Percentiles rank a stretch among this genome's conserved stretches.
Conservation (phyloP, 2,797 vertebrate genomes). For the Lophotriccus pileatus region DNA sequence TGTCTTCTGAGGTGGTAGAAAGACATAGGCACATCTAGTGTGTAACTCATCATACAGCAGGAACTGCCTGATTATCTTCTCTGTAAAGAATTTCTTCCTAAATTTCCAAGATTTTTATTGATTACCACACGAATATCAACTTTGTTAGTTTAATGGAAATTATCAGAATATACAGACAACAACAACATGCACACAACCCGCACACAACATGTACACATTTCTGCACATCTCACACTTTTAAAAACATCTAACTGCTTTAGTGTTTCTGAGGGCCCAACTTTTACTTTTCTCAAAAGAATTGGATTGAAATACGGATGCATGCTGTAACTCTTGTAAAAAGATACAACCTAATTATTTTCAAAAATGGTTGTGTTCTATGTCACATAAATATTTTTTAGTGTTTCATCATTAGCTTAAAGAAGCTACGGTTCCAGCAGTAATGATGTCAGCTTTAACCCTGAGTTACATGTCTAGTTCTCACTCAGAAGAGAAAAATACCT, state of each 20-base stretch:
- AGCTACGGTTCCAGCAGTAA: not conserved
- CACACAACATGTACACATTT: not conserved
- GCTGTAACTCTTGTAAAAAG: not conserved
- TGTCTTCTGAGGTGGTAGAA: not conserved
- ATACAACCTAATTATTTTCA: not conserved
- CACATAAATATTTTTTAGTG: not conserved
- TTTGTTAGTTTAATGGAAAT: not conserved
- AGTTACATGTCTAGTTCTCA: fast-evolving
- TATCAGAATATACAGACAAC: not conserved
- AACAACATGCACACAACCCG: not conserved
- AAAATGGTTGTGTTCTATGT: not conserved
- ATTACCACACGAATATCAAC: not conserved
- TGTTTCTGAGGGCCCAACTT: not conserved
- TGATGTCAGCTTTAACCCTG: not conserved
- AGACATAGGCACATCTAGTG: not conserved
- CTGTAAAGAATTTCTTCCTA: not conserved
- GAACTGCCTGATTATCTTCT: not conserved
- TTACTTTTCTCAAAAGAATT: not conserved
- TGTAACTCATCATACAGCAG: not conserved
- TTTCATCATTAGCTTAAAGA: not conserved
- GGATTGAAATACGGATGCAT: not conserved
- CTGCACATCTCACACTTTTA: not conserved
- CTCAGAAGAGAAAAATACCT: not conserved
- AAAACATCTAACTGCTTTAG: not conserved
- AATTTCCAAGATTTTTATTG: not conserved